Conservation (phyloP, 53 echinoderm and acorn worm genomes). For the Glandiceps talaboti region DNA sequence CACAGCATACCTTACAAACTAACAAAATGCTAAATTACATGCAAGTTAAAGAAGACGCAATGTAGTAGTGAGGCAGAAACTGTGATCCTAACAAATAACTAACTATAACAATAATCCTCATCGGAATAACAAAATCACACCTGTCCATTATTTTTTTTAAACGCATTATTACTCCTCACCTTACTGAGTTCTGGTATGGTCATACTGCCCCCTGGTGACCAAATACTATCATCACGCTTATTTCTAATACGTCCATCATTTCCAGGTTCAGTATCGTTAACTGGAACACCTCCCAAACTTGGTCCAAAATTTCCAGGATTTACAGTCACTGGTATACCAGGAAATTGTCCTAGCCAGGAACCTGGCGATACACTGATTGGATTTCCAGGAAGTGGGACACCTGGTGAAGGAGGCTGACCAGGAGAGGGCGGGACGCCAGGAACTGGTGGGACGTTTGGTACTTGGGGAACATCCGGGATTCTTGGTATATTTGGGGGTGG, state of each 20-base stretch:
- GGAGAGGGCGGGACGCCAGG: not conserved
- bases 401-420: not conserved
- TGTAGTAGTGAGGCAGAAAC: too few relatives aligned
- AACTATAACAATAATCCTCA: too few relatives aligned
- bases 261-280: not conserved
- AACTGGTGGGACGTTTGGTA: not conserved
- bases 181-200: not conserved
- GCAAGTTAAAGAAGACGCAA: too few relatives aligned
- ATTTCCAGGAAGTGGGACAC: not conserved
- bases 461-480: not conserved
- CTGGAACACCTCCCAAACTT: not conserved
- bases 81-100: too few relatives aligned
- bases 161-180: too few relatives aligned
- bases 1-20: too few relatives aligned
- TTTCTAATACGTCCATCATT: not conserved
- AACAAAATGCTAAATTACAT: too few relatives aligned
- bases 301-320: not conserved
- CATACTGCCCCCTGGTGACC: not conserved
- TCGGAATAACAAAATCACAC: too few relatives aligned
- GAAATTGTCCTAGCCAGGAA: not conserved
- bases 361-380: not conserved
- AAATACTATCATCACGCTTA: not conserved
- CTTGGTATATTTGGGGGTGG: not conserved
- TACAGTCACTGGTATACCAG: not conserved
- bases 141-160: too few relatives aligned